These are phyloP conservation scores for Leptosomus discolor DNA, from an alignment of 2,113 vertebrate genomes.

Conservation along the genomic window DNA sequence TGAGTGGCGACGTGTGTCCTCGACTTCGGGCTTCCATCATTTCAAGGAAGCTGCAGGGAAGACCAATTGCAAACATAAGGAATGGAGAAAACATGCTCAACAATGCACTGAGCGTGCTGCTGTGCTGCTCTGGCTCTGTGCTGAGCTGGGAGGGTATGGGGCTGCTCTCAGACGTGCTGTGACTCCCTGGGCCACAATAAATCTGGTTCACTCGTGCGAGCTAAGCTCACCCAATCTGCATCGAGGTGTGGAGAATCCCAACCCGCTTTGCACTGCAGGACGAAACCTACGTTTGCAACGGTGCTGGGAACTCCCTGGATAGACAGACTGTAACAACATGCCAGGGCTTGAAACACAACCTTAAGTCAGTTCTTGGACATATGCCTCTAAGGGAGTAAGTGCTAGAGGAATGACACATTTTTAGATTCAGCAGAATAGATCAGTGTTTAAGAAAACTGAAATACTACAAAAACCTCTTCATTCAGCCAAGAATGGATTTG, in stretches of 20 bases:
- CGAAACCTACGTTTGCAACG: background rate
- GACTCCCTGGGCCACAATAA: background rate
- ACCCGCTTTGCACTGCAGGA: background rate
- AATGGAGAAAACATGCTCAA: background rate
- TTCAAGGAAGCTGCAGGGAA: slow-evolving; percentile 86
- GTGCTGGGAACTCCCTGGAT: background rate
- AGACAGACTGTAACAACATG: background rate
- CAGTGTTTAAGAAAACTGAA: background rate
- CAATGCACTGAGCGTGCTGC: accelerated
- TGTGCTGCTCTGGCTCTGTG: background rate
- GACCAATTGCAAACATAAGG: background rate
- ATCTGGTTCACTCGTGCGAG: background rate
- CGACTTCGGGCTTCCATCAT: slow-evolving; percentile 88
- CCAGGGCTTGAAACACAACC: background rate
- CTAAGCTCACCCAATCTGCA: background rate
- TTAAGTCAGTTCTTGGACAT: background rate
- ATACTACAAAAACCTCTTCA: background rate
- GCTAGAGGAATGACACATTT: background rate
- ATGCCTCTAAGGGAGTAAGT: background rate
- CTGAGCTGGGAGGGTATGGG: background rate
- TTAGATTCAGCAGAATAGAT: background rate
- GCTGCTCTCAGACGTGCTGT: background rate
- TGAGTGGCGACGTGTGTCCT: slow-evolving; percentile 75
- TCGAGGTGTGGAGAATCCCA: background rate
- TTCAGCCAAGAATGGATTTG: background rate